phyloP scores from a whole-genome alignment of 2,113 vertebrate species.

The Rhynchomys soricoides region DNA sequence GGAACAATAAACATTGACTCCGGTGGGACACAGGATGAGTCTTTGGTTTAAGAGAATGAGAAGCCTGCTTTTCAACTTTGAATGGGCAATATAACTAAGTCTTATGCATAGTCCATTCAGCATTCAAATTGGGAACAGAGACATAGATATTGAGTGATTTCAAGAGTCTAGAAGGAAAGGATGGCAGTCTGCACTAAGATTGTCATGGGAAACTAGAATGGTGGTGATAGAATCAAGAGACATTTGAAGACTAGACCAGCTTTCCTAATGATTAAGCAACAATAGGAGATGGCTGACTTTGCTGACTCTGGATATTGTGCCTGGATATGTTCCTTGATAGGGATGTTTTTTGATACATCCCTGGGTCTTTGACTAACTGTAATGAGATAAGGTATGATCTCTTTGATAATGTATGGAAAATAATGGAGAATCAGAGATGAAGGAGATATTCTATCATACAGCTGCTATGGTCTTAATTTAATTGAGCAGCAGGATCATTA shows the following conservation, averaged over 20 bases:
- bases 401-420: background rate
- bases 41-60: background rate
- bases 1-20: background rate
- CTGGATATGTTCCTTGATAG: background rate
- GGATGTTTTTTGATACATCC: background rate
- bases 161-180: background rate
- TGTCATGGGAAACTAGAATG: background rate
- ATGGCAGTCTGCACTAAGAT: background rate
- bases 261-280: background rate
- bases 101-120: background rate
- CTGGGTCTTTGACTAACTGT: background rate
- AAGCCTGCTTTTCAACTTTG: background rate
- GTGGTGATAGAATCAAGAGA: background rate
- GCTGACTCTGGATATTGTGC: background rate
- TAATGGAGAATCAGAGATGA: background rate
- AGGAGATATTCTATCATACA: background rate
- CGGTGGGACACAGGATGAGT: no score
- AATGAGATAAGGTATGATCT: fast-evolving
- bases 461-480: background rate
- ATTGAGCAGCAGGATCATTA: background rate
- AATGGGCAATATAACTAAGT: background rate
- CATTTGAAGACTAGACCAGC: background rate
- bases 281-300: background rate
- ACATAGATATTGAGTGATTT: background rate
- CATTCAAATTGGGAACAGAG: background rate